Evolutionary conservation across 2,888 invertebrate genomes (phyloP).

Genomic region (Argyra leucocephala): DNA sequence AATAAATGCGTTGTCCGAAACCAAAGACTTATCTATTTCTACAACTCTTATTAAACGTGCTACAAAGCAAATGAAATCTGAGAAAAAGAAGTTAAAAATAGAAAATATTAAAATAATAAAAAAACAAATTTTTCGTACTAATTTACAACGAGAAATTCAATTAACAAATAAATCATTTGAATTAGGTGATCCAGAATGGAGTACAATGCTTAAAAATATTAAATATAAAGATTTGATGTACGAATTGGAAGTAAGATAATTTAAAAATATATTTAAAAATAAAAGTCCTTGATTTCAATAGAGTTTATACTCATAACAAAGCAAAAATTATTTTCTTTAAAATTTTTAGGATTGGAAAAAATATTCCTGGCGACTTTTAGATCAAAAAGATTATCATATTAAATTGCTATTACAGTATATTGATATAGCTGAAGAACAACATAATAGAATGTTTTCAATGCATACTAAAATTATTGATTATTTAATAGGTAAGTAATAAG

Average conservation of each 20-base stretch:
- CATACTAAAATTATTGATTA: constrained; percentile 34
- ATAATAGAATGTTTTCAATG: constrained; percentile 27
- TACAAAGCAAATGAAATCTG: neutral
- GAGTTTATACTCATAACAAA: no score
- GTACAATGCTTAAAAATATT: constrained; percentile 30
- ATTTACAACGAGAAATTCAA: constrained; percentile 31
- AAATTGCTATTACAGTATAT: constrained; percentile 30
- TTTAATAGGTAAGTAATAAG: constrained; percentile 25
- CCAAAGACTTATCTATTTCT: no score
- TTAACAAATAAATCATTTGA: constrained; percentile 30
- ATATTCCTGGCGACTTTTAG: constrained; percentile 25
- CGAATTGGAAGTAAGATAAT: constrained; percentile 31
- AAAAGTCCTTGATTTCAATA: no score
- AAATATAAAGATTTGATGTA: constrained; percentile 31
- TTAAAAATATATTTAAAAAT: constrained; percentile 6
- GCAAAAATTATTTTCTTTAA: neutral
- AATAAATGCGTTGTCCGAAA: no score
- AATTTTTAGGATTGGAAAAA: constrained; percentile 27
- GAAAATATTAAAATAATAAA: neutral
- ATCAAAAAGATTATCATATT: constrained; percentile 33
- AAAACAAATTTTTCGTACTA: constrained; percentile 20
- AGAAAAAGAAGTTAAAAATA: neutral
- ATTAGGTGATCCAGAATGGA: constrained; percentile 32
- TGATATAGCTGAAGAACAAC: constrained; percentile 31
- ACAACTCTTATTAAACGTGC: no score